A percentile compares a stretch with the other conserved stretches of the same genome.
phyloP scores from a whole-genome alignment of 2,888 invertebrate genomes.

The Mythimna lalbum region DNA sequence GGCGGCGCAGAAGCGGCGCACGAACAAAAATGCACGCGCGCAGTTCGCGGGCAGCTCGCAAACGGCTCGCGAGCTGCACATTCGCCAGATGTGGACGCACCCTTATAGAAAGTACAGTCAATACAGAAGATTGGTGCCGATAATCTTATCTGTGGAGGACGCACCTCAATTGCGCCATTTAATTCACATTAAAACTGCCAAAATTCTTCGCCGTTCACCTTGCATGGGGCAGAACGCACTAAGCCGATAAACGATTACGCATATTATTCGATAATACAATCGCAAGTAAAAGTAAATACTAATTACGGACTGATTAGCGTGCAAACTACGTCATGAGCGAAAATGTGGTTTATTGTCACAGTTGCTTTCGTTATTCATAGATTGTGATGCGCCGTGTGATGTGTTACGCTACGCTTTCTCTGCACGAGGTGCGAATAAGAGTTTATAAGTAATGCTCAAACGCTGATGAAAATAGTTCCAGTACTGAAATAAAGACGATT shows the following conservation, averaged over 20 bases:
- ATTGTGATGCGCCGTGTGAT: constrained; percentile 19
- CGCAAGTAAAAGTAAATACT: constrained; percentile 45
- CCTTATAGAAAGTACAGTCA: too few species aligned
- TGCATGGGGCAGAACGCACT: constrained; percentile 3
- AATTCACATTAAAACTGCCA: background rate
- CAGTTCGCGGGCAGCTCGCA: too few species aligned
- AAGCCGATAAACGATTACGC: constrained; percentile 28
- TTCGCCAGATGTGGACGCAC: too few species aligned
- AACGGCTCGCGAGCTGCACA: too few species aligned
- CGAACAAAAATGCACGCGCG: too few species aligned
- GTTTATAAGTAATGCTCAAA: background rate
- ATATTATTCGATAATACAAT: constrained; percentile 34
- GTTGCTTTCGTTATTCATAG: constrained; percentile 47
- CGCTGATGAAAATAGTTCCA: background rate
- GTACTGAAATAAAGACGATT: background rate
- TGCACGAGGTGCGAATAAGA: background rate
- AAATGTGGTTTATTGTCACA: constrained; percentile 33
- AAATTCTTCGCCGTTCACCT: background rate
- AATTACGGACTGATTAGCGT: constrained; percentile 39
- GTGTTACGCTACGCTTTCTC: constrained; percentile 39
- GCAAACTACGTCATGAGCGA: constrained; percentile 24
- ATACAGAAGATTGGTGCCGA: background rate
- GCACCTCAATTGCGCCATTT: background rate
- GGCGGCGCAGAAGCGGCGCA: too few species aligned
- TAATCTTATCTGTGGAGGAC: constrained; percentile 2